These are phyloP conservation scores for Brachionus asplanchnoidis DNA, from an alignment of 1,140 invertebrate genomes.

Conservation along the genomic window DNA sequence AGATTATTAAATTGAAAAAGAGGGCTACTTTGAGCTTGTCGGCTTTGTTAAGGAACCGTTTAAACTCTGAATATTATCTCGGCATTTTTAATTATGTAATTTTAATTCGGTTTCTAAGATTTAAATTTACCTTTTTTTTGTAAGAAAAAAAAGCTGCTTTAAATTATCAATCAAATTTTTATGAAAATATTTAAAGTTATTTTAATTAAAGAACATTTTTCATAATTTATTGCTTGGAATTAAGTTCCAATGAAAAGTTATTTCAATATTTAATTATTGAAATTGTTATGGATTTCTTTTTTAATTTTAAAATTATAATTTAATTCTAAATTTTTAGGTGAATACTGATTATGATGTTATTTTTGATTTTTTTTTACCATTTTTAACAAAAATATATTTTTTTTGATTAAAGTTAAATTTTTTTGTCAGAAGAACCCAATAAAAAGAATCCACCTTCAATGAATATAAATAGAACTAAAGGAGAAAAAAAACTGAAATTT, in stretches of 20 bases:
- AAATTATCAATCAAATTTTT: background rate
- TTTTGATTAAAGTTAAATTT: too few relatives aligned
- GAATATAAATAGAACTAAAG: too few relatives aligned
- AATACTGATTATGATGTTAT: too few relatives aligned
- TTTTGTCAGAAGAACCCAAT: too few relatives aligned
- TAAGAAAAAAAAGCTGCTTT: background rate
- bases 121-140: background rate
- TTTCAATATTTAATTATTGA: background rate
- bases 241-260: background rate
- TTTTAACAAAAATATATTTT: too few relatives aligned
- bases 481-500: too few relatives aligned
- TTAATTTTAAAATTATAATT: background rate
- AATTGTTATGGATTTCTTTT: background rate
- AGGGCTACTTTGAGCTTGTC: background rate
- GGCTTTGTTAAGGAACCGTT: background rate
- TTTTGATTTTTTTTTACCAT: too few relatives aligned
- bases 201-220: background rate
- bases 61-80: background rate
- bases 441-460: too few relatives aligned
- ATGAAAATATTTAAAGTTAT: background rate
- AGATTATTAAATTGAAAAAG: background rate
- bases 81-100: background rate
- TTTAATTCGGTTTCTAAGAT: background rate
- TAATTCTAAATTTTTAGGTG: background rate
- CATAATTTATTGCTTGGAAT: background rate